Percentiles rank a stretch among this genome's conserved stretches.
These are phyloP conservation scores for Cerastoderma edule DNA, from an alignment of 2,888 invertebrate species.

Conservation along the genomic window DNA sequence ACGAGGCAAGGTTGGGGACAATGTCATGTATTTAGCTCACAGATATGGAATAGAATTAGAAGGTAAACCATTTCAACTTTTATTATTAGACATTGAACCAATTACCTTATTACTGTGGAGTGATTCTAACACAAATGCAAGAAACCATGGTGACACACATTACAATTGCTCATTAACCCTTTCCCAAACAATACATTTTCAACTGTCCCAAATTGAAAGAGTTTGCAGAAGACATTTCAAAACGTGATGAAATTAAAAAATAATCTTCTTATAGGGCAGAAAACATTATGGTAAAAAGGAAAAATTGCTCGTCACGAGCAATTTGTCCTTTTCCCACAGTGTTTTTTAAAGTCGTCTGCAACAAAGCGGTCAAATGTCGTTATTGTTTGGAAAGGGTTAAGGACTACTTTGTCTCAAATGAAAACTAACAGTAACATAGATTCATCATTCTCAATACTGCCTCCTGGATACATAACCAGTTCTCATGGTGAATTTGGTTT, in stretches of 20 bases:
- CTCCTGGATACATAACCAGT: no score
- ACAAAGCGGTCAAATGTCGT: no score
- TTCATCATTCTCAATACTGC: no score
- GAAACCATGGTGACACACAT: neutral
- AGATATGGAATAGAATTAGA: slow-evolving; percentile 97
- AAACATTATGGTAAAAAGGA: slow-evolving; percentile 7
- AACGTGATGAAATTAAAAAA: no score
- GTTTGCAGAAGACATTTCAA: slow-evolving; percentile 5
- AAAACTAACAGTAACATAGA: no score
- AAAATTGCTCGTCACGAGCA: neutral
- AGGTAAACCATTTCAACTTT: slow-evolving; percentile 86
- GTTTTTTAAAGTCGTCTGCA: no score
- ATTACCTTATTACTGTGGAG: neutral
- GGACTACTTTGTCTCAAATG: no score
- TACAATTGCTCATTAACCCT: neutral
- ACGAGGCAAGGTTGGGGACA: slow-evolving; percentile 97
- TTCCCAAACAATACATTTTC: neutral
- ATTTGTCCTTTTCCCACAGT: slow-evolving; percentile 10
- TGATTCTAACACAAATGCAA: neutral
- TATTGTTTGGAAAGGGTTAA: no score
- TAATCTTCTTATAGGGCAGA: no score
- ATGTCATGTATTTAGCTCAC: slow-evolving; percentile 96
- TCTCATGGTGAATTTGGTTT: no score
- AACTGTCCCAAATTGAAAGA: neutral
- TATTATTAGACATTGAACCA: slow-evolving; percentile 5